These are phyloP conservation scores for Brachionus paranguensis DNA, from an alignment of 1,140 invertebrate genomes.

Conservation along the genomic window DNA sequence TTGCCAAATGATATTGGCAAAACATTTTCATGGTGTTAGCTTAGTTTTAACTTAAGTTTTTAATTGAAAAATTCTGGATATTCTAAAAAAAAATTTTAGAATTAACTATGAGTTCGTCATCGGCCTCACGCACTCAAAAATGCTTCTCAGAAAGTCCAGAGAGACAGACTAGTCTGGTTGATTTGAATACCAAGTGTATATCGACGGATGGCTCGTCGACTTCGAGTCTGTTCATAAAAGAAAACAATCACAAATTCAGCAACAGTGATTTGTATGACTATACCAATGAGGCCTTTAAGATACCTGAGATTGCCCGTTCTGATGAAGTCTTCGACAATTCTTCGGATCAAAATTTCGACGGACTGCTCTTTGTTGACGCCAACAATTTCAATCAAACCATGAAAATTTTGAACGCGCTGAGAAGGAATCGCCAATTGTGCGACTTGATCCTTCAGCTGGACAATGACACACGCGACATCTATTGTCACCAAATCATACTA, in stretches of 20 bases:
- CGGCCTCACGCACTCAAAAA: background rate
- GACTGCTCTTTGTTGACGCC: background rate
- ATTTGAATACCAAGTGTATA: background rate
- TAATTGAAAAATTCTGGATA: background rate
- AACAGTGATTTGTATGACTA: conserved; percentile 32
- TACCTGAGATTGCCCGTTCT: background rate
- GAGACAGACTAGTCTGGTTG: background rate
- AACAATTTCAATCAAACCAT: conserved; percentile 19
- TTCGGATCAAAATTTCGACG: conserved; percentile 6
- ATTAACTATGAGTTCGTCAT: background rate
- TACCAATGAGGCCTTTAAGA: conserved; percentile 10
- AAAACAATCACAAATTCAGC: conserved; percentile 22
- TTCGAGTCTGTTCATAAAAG: background rate
- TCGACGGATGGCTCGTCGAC: background rate
- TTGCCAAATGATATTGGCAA: background rate
- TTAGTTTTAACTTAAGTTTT: background rate
- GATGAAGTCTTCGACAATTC: conserved; percentile 15
- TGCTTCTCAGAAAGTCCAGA: conserved; percentile 19
- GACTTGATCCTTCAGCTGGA: conserved; percentile 25
- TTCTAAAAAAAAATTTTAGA: background rate
- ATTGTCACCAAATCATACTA: conserved; percentile 21
- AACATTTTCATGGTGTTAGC: background rate
- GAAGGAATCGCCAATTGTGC: conserved; percentile 39
- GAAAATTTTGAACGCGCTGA: conserved; percentile 23
- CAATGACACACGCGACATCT: background rate